A percentile compares a stretch with the other conserved stretches of the same genome.
phyloP scores from a whole-genome alignment of 2,113 vertebrate species.

The Phalacrocorax carbo region DNA sequence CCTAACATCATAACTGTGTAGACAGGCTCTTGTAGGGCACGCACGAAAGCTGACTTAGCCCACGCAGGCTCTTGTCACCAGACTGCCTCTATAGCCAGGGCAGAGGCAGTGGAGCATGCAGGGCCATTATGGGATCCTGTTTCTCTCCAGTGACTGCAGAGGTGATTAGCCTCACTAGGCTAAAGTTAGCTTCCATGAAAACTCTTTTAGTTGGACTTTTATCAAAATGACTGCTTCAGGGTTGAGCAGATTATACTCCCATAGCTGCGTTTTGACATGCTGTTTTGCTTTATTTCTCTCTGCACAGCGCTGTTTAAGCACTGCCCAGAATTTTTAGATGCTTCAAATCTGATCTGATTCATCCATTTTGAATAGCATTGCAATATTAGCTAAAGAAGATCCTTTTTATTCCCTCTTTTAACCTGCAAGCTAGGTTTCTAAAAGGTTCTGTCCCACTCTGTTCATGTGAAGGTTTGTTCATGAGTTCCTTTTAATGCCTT shows the following conservation, averaged over 20 bases:
- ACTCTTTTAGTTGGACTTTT: not conserved
- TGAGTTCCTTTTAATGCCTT: not conserved
- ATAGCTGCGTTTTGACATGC: not conserved
- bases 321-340: constrained; percentile 35
- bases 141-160: constrained; percentile 13
- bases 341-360: constrained; percentile 16
- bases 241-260: not conserved
- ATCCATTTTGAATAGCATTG: not conserved
- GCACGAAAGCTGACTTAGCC: not conserved
- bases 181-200: constrained; percentile 23
- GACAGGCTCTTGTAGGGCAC: not conserved
- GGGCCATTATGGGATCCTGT: not conserved
- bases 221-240: constrained; percentile 28
- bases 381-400: not conserved
- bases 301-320: not conserved
- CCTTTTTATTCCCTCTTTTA: not conserved
- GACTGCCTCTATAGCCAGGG: not conserved
- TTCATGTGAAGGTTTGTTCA: not conserved
- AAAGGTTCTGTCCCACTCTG: not conserved
- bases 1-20: not conserved
- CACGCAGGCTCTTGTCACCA: not conserved
- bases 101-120: not conserved
- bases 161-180: not conserved
- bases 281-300: constrained; percentile 25
- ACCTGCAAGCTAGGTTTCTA: not conserved